Percentiles rank a stretch among this genome's conserved stretches.
Evolutionary conservation across 2,888 invertebrate species (phyloP).

Genomic region (Isotomurus palustris): DNA sequence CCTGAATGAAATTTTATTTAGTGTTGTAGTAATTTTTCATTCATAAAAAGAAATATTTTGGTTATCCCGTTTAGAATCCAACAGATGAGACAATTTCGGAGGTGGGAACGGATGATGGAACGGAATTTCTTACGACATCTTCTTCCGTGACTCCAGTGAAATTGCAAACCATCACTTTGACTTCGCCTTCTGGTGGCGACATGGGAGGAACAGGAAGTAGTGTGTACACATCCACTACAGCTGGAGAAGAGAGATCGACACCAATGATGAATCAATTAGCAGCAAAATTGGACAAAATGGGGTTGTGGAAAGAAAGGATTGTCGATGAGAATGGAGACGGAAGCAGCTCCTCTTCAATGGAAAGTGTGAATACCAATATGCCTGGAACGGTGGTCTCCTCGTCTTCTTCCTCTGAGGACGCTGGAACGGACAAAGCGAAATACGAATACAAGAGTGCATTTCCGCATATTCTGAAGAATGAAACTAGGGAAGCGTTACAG

Average conservation of each 20-base stretch:
- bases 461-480: slow-evolving; percentile 53
- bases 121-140: slow-evolving; percentile 39
- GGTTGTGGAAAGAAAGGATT: not conserved
- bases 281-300: not conserved
- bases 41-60: too few species aligned
- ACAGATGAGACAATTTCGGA: too few species aligned
- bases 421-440: not conserved
- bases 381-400: too few species aligned
- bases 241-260: not conserved
- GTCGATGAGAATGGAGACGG: too few species aligned
- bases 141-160: slow-evolving; percentile 41
- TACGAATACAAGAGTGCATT: slow-evolving; percentile 27
- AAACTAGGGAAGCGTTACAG: slow-evolving; percentile 66
- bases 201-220: not conserved
- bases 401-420: not conserved
- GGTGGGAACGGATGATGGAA: not conserved
- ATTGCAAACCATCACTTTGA: slow-evolving; percentile 25
- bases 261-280: not conserved
- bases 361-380: slow-evolving; percentile 18
- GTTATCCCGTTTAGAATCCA: too few species aligned
- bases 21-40: too few species aligned
- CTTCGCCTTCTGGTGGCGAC: slow-evolving; percentile 3
- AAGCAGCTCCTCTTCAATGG: slow-evolving; percentile 14
- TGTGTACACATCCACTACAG: slow-evolving; percentile 8
- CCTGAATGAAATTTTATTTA: too few species aligned